Evolutionary conservation across 2,113 vertebrate genomes (phyloP).

Genomic region (Limanda limanda): DNA sequence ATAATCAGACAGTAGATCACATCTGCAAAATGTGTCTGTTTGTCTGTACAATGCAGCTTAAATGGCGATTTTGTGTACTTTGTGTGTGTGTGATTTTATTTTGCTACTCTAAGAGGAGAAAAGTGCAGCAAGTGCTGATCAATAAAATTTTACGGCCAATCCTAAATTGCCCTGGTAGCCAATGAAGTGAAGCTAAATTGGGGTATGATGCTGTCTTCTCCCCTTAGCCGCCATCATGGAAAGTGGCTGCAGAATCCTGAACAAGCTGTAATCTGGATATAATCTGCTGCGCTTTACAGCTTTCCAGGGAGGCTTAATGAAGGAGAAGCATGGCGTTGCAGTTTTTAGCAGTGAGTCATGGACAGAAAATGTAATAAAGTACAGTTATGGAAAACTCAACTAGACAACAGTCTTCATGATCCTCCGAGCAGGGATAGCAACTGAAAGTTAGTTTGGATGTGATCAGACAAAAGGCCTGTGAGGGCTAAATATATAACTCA

Average conservation of each 20-base stretch:
- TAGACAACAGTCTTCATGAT: not conserved
- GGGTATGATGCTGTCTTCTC: conserved; percentile 50
- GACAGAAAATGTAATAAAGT: conserved; percentile 14
- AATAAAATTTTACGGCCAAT: conserved; percentile 69
- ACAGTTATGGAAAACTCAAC: not conserved
- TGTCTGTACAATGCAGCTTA: conserved; percentile 39
- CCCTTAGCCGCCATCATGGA: conserved; percentile 33
- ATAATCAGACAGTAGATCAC: conserved; percentile 38
- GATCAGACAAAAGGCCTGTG: too few species aligned
- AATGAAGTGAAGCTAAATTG: conserved; percentile 56
- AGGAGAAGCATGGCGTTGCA: conserved; percentile 35
- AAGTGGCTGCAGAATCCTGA: conserved; percentile 22
- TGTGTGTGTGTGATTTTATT: conserved; percentile 35
- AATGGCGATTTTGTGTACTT: conserved; percentile 30
- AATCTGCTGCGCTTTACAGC: conserved; percentile 44
- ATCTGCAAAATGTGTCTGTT: conserved; percentile 43
- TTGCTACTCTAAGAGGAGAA: conserved; percentile 32
- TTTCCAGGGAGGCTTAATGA: conserved; percentile 43
- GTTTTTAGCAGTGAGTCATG: conserved; percentile 20
- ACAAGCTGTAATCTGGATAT: conserved; percentile 57
- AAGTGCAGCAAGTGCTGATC: conserved; percentile 62
- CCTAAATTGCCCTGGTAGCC: conserved; percentile 49
- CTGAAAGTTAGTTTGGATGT: too few species aligned
- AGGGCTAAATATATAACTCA: too few species aligned
- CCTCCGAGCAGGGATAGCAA: too few species aligned